Evolutionary conservation across 2,888 invertebrate species (phyloP), one percentile per base, ranked within the genome.

Genomic region (Pyrocoelia pectoralis): DNA sequence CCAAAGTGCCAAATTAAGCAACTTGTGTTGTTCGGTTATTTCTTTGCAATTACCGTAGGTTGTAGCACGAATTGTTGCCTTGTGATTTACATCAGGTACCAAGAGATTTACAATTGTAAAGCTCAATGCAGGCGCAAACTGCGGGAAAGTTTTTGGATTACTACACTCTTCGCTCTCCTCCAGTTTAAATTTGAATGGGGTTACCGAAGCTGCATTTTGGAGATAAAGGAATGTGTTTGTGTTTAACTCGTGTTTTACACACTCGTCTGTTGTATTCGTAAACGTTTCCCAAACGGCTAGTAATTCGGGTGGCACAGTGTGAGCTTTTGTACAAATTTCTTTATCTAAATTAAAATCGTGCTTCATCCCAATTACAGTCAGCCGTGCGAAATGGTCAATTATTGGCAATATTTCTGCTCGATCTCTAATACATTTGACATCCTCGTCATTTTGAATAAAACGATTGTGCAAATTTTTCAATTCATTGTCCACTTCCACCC

Each of bases 1-100:
- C 89, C 89, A 90, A 4, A 90, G 69, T 9, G 85, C 78, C 65
- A 84, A 82, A 66, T 84, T 83, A 12, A 89, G 70, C 2, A 77
- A 78, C 29, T 77, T 79, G 33, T 88, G 76, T 65, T 87, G 85
- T 13, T 77, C 72, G 0, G 83, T 82, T 68, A 85, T 83, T 15
- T 83, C 79, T 10, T 77, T 77, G 64, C 85, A 84, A 48, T 84
- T 82, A 38, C 84, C 84, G 49, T 89, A 79, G 1, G 85, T 82
- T 1, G 84, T 82, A 0, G 71, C 64, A 6, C 77, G 68, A 55
- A 76, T 68, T 5, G 67, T 79, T 63, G 82, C 83, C 1, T 59
- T 67, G 38, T 48, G 43, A 17, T 51, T 49, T 49, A 17, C 17
- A 10, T 41, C 52, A 38, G 69, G 67, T 9, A 77, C 66, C 56